phyloP scores from a whole-genome alignment of 2,888 invertebrate genomes.

The Galerucella calmariensis region DNA sequence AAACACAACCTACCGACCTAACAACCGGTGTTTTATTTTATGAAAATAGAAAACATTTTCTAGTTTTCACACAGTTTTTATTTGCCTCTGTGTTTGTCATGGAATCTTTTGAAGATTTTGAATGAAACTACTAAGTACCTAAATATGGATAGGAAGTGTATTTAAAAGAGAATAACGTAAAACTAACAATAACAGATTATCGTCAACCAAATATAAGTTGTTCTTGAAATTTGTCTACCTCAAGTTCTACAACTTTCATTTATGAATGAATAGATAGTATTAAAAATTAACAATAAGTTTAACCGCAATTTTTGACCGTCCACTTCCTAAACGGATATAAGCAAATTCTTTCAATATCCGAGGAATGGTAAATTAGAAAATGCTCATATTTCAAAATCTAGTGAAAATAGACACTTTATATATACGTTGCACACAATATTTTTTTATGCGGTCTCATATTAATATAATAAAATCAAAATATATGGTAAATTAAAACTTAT shows the following conservation, averaged over 20 bases:
- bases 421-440: no score
- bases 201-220: not conserved
- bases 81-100: no score
- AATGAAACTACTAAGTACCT: not conserved
- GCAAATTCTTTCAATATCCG: not conserved
- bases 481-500: no score
- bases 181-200: not conserved
- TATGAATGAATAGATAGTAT: not conserved
- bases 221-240: not conserved
- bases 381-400: no score
- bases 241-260: not conserved
- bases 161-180: not conserved
- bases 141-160: not conserved
- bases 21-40: no score
- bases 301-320: not conserved
- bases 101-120: no score
- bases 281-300: not conserved
- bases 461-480: no score
- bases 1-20: no score
- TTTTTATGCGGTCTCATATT: no score
- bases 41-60: no score
- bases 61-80: no score
- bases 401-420: no score
- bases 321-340: constrained; percentile 1
- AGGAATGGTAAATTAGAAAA: not conserved